These are phyloP conservation scores for Rhinichthys osculus DNA, from an alignment of 2,797 vertebrate species.

Conservation along the genomic window DNA sequence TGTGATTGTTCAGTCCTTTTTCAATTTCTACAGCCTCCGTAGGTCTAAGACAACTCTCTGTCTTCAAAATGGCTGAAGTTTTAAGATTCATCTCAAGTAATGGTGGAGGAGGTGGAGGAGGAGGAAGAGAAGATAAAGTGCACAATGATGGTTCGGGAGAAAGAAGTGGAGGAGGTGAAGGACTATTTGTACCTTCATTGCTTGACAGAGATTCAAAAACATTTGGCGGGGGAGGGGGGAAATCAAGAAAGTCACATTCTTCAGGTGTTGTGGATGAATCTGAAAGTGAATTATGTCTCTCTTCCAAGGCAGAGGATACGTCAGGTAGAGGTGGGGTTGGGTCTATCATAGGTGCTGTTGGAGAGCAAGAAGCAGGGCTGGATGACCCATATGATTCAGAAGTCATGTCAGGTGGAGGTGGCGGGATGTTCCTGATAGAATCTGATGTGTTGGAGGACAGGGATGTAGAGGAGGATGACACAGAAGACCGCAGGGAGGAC, in stretches of 20 bases:
- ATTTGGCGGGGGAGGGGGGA: slow-evolving; percentile 76
- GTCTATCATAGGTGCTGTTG: not conserved
- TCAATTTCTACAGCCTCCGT: not conserved
- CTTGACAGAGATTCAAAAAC: slow-evolving; percentile 51
- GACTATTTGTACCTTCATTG: slow-evolving; percentile 10
- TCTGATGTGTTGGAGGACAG: slow-evolving; percentile 58
- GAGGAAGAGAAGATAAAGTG: slow-evolving; percentile 58
- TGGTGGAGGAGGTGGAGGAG: slow-evolving; percentile 47
- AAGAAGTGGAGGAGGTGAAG: slow-evolving; percentile 38
- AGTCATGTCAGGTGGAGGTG: slow-evolving; percentile 59
- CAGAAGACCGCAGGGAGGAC: slow-evolving; percentile 87
- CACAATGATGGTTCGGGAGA: slow-evolving; percentile 46
- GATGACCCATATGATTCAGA: not conserved
- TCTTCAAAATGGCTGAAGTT: slow-evolving; percentile 32
- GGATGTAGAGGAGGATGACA: slow-evolving; percentile 83
- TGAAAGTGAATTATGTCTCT: slow-evolving; percentile 50
- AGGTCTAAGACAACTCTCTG: slow-evolving; percentile 2
- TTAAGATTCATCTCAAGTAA: slow-evolving; percentile 43
- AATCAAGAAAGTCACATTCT: slow-evolving; percentile 50
- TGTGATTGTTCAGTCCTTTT: slow-evolving; percentile 55
- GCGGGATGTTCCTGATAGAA: slow-evolving; percentile 50
- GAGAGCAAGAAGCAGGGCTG: slow-evolving; percentile 30
- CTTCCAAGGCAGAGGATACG: slow-evolving; percentile 22
- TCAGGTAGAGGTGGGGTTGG: slow-evolving; percentile 26
- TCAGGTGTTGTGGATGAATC: slow-evolving; percentile 26